Conservation (phyloP, 2,797 vertebrate genomes). For the Manis javanica region DNA sequence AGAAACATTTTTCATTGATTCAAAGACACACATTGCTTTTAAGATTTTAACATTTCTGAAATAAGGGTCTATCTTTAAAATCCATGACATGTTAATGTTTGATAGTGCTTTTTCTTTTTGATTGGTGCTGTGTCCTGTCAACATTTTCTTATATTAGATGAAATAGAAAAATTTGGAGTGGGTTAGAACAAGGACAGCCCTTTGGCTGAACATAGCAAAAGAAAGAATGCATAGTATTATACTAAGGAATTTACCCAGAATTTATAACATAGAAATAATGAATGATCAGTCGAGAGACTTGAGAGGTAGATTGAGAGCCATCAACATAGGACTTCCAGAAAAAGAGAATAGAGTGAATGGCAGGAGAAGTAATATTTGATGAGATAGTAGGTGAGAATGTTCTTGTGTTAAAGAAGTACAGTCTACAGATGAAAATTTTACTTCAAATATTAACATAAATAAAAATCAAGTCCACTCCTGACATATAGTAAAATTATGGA, state of each 20-base stretch:
- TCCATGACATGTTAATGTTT: background rate
- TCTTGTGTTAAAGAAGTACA: slow-evolving; percentile 1
- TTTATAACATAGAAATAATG: background rate
- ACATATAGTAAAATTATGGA: background rate
- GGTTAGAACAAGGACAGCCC: background rate
- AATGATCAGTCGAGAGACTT: background rate
- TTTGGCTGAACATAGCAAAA: slow-evolving; percentile 3
- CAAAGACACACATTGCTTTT: background rate
- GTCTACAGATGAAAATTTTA: slow-evolving; percentile 30
- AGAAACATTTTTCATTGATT: background rate
- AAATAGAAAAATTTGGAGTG: background rate
- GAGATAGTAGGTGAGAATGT: background rate
- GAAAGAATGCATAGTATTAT: background rate
- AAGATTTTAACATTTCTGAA: slow-evolving; percentile 5
- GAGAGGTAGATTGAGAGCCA: background rate
- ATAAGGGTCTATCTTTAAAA: background rate
- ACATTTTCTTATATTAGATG: background rate
- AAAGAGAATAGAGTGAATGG: background rate
- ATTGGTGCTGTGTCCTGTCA: background rate
- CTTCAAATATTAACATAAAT: slow-evolving; percentile 16
- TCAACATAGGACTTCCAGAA: background rate
- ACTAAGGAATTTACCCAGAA: background rate
- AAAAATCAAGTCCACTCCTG: background rate
- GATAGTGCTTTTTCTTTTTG: background rate
- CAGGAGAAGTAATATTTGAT: background rate